A percentile compares a stretch with the other conserved stretches of the same genome.
These are phyloP conservation scores for Drosophila limbata DNA, from an alignment of 2,888 invertebrate genomes.

Conservation along the genomic window DNA sequence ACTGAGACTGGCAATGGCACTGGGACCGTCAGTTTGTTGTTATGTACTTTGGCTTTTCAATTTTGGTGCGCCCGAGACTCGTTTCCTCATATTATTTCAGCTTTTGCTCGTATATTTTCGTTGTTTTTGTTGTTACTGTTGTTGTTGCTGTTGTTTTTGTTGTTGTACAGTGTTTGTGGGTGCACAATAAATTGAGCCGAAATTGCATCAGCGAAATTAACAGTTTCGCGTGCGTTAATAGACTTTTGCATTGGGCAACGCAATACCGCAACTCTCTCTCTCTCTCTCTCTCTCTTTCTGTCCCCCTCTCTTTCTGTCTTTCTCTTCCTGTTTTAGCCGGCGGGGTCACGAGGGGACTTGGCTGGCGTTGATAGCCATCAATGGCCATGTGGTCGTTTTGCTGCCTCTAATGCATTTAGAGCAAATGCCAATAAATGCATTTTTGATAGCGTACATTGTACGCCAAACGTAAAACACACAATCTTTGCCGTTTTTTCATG, in stretches of 20 bases:
- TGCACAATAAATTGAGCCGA: constrained; percentile 81
- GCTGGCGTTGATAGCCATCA: constrained; percentile 30
- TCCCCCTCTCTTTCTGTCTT: too few relatives aligned
- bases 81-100: constrained; percentile 65
- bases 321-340: neutral
- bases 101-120: constrained; percentile 18
- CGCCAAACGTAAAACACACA: constrained; percentile 3
- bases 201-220: constrained; percentile 81
- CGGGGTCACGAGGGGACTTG: neutral
- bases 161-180: constrained; percentile 65
- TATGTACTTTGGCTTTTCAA: constrained; percentile 80
- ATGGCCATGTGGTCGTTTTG: constrained; percentile 62
- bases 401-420: constrained; percentile 32
- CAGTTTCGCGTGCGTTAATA: constrained; percentile 81
- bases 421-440: constrained; percentile 35
- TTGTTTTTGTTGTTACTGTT: constrained; percentile 8
- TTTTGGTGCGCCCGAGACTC: constrained; percentile 63
- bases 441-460: constrained; percentile 25
- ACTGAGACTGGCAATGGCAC: neutral
- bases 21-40: constrained; percentile 71
- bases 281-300: neutral
- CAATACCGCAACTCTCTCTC: constrained; percentile 22
- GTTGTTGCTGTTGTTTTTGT: constrained; percentile 5
- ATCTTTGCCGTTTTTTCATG: constrained; percentile 17
- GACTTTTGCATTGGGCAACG: constrained; percentile 67